These are phyloP conservation scores for Mustela nigripes DNA, from an alignment of 2,113 vertebrate genomes.

Conservation along the genomic window DNA sequence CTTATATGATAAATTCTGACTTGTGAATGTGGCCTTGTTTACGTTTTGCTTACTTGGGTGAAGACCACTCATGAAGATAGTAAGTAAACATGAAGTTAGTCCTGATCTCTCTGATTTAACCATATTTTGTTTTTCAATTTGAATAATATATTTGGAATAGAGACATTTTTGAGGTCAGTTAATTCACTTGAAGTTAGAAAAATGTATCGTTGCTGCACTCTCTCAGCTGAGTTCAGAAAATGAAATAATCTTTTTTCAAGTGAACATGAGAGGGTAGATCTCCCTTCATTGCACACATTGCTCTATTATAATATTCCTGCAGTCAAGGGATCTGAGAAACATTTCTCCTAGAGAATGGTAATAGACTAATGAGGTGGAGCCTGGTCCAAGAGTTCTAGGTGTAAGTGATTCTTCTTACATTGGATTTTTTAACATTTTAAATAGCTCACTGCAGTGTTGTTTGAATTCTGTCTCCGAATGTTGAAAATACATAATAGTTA, in stretches of 20 bases:
- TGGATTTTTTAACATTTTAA: background rate
- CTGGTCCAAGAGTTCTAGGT: background rate
- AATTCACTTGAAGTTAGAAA: conserved; percentile 52
- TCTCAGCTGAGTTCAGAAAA: conserved; percentile 9
- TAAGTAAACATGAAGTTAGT: conserved; percentile 3
- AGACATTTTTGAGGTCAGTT: conserved; percentile 24
- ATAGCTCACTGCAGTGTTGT: background rate
- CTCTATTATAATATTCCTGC: background rate
- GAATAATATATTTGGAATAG: conserved; percentile 15
- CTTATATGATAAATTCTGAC: background rate
- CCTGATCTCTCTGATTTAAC: conserved; percentile 19
- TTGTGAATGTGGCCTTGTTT: background rate
- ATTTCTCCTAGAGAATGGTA: background rate
- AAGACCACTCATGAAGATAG: conserved; percentile 1
- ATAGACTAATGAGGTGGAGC: background rate
- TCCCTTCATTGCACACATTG: background rate
- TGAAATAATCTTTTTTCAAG: background rate
- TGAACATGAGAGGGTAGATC: background rate
- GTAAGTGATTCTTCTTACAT: background rate
- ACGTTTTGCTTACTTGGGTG: background rate
- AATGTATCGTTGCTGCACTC: background rate
- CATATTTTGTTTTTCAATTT: background rate
- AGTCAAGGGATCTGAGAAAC: background rate
- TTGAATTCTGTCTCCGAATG: conserved; percentile 15
- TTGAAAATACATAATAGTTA: conserved; percentile 3